phyloP scores from a whole-genome alignment of 2,888 invertebrate species.

The Dolomedes plantarius region DNA sequence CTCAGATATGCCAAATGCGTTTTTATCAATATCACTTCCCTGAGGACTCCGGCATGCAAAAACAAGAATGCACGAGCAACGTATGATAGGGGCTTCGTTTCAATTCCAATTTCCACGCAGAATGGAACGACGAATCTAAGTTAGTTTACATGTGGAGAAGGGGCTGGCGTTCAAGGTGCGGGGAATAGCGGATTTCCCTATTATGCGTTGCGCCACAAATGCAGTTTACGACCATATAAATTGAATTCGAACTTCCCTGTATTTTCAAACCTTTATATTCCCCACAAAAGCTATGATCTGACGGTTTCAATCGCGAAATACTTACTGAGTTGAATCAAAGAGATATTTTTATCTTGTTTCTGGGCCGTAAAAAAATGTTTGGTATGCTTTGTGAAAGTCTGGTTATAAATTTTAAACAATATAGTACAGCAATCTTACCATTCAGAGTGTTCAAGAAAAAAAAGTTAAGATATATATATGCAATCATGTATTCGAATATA shows the following conservation, averaged over 20 bases:
- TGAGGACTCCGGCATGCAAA: not conserved
- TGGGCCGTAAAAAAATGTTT: no score
- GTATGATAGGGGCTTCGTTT: not conserved
- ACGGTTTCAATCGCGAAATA: not conserved
- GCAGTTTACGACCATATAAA: not conserved
- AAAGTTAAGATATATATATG: no score
- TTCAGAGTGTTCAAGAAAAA: no score
- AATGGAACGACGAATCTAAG: not conserved
- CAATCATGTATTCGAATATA: no score
- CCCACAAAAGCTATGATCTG: not conserved
- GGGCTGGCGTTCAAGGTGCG: not conserved
- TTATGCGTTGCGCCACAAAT: not conserved
- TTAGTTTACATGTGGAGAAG: not conserved
- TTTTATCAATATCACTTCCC: conserved; percentile 3
- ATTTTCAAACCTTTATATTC: not conserved
- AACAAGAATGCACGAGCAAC: not conserved
- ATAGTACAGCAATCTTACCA: no score
- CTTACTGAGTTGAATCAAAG: not conserved
- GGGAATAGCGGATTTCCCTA: no score
- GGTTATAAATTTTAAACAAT: no score
- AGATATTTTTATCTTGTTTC: no score
- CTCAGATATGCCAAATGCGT: not conserved
- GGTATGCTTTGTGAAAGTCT: no score
- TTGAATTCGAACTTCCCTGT: not conserved
- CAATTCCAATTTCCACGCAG: not conserved